phyloP scores from a whole-genome alignment of 2,888 invertebrate species.

The Netelia fuscicornis region DNA sequence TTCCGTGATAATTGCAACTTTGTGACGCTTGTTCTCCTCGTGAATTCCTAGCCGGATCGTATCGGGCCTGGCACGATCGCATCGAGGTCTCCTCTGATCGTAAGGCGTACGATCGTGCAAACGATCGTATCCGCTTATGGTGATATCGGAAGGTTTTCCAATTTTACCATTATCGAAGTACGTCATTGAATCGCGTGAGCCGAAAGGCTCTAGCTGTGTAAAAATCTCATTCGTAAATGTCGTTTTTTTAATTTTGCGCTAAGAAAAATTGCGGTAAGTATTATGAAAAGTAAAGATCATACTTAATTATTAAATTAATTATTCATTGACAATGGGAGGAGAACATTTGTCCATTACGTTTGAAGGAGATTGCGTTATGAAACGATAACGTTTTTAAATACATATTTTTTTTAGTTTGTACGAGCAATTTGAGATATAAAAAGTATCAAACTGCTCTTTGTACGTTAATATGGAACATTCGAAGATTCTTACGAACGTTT shows the following conservation, averaged over 20 bases:
- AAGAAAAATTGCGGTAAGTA: no score
- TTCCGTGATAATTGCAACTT: constrained; percentile 73
- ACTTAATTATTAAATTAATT: no score
- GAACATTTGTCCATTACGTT: no score
- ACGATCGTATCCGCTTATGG: constrained; percentile 76
- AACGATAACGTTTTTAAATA: no score
- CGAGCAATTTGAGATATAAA: no score
- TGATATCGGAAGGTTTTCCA: constrained; percentile 46
- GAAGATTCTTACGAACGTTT: no score
- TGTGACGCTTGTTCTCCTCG: constrained; percentile 75
- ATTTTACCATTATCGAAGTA: constrained; percentile 75
- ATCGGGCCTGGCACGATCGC: constrained; percentile 74
- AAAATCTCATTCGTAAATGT: not conserved
- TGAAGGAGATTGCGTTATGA: no score
- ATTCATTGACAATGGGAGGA: no score
- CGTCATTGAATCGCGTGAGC: constrained; percentile 73
- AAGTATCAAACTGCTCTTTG: no score
- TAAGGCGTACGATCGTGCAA: constrained; percentile 72
- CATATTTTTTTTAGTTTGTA: no score
- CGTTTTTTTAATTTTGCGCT: not conserved
- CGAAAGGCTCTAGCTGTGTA: constrained; percentile 75
- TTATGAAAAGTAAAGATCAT: no score
- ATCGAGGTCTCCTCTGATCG: constrained; percentile 76
- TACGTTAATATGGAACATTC: no score
- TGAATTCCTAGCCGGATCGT: constrained; percentile 76